Conservation (phyloP, 1,140 invertebrate genomes). For the Rhizoglyphus robini region DNA sequence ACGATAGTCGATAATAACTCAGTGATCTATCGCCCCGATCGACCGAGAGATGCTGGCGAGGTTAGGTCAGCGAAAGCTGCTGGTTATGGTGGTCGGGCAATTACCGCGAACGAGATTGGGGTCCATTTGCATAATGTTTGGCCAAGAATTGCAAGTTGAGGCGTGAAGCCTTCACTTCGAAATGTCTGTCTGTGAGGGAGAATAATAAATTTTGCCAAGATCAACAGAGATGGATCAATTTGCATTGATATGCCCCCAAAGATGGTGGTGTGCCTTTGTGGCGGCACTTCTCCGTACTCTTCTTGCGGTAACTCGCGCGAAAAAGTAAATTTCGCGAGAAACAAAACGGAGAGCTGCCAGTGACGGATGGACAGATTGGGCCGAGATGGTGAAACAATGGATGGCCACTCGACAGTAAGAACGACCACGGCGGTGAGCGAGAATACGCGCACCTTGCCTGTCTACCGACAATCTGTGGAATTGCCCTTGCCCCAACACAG, state of each 20-base stretch:
- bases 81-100: background rate
- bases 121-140: background rate
- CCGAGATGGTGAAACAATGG: constrained; percentile 9
- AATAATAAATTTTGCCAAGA: constrained; percentile 4
- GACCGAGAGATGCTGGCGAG: no score
- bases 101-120: background rate
- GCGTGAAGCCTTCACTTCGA: background rate
- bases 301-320: background rate
- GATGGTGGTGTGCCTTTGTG: background rate
- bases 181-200: background rate
- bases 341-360: background rate
- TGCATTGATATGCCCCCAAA: background rate
- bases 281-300: constrained; percentile 1
- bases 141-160: background rate
- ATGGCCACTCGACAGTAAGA: constrained; percentile 3
- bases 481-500: no score
- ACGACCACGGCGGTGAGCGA: no score
- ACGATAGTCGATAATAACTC: background rate
- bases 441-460: no score
- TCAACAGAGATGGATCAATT: constrained; percentile 12
- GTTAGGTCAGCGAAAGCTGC: background rate
- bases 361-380: constrained; percentile 3
- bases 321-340: constrained; percentile 8
- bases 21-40: background rate
- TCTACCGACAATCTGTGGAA: no score